A percentile compares a stretch with the other conserved stretches of the same genome.
Evolutionary conservation across 2,888 invertebrate species (phyloP).

Genomic region (Lepetodrilus schrolli): DNA sequence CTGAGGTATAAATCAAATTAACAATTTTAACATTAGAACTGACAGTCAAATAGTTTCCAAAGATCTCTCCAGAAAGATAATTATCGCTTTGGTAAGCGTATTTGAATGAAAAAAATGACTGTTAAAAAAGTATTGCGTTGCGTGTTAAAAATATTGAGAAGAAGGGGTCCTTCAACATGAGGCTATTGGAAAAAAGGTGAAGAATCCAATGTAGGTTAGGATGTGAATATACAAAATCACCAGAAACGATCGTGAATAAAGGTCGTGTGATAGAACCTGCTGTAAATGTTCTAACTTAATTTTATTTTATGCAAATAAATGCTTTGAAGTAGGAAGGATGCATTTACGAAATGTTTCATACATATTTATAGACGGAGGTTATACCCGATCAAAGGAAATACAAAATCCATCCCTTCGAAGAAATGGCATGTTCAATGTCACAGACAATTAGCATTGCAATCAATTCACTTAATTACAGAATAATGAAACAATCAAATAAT

Average conservation of each 20-base stretch:
- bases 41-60: conserved; percentile 9
- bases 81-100: conserved; percentile 8
- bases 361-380: too few relatives aligned
- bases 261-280: too few relatives aligned
- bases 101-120: conserved; percentile 19
- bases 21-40: conserved; percentile 6
- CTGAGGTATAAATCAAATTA: conserved; percentile 13
- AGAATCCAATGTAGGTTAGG: neutral
- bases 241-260: too few relatives aligned
- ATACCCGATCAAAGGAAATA: too few relatives aligned
- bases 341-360: too few relatives aligned
- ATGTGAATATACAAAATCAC: too few relatives aligned
- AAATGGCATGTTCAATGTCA: too few relatives aligned
- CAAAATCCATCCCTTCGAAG: too few relatives aligned
- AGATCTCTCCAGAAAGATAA: conserved; percentile 12
- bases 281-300: too few relatives aligned
- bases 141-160: conserved; percentile 13
- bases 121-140: neutral
- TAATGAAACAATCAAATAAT: too few relatives aligned
- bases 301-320: conserved; percentile 1
- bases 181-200: neutral
- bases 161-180: neutral
- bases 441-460: too few relatives aligned
- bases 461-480: too few relatives aligned
- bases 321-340: conserved; percentile 9